A percentile compares a stretch with the other conserved stretches of the same genome.
Evolutionary conservation across 2,113 vertebrate genomes (phyloP).

Genomic region (Callospermophilus lateralis): DNA sequence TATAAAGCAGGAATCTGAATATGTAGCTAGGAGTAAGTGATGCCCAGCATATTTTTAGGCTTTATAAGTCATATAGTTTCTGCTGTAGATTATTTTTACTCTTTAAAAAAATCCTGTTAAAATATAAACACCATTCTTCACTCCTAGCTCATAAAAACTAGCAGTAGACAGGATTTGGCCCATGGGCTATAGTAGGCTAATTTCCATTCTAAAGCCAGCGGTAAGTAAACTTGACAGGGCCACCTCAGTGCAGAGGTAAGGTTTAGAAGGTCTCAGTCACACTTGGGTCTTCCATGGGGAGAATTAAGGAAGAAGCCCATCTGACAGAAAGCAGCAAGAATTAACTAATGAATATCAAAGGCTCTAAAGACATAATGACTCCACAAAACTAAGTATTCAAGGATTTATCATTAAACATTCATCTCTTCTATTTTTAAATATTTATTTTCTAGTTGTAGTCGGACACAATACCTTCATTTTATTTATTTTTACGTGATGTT

Average conservation of each 20-base stretch:
- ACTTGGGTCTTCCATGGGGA: neutral
- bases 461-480: too few relatives aligned
- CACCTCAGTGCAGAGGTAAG: neutral
- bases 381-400: constrained; percentile 51
- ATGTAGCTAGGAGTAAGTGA: neutral
- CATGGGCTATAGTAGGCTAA: neutral
- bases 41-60: neutral
- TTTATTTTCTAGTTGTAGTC: too few relatives aligned
- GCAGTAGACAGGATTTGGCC: neutral
- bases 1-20: neutral
- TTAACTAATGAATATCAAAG: constrained; percentile 59
- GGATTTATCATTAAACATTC: constrained; percentile 65
- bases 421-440: constrained; percentile 30
- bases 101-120: neutral
- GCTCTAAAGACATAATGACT: constrained; percentile 42
- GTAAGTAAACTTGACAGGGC: neutral
- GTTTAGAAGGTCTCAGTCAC: neutral
- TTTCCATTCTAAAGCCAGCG: neutral
- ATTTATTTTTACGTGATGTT: too few relatives aligned
- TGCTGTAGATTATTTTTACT: neutral
- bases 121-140: neutral
- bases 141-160: neutral
- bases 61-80: neutral
- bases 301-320: constrained; percentile 21
- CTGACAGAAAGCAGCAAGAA: constrained; percentile 56